Base-by-base conservation (phyloP, 1,140 invertebrate species). In the Anastrepha ludens region DNA sequence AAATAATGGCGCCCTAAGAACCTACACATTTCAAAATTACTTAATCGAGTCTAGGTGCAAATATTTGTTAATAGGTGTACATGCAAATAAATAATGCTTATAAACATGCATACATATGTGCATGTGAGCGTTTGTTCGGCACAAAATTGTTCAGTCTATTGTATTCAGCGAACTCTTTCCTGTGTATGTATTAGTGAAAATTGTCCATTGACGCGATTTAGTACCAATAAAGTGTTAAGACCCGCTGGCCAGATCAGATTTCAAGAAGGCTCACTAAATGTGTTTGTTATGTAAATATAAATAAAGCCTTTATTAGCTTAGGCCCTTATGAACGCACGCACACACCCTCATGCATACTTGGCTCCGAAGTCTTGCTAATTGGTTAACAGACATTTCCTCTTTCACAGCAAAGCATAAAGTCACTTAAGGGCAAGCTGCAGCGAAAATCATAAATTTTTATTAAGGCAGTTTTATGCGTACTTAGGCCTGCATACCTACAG, bases 241-340 rank as follows among this genome's bases (percentile, higher is more conserved):
- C 15, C 70, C 70, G 39, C 39, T 47, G 70, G 70, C 41, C 70
- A 74, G 6, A 11, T n/a, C 70, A 5, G 2, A 44, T n/a, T 47
- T 74, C 41, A 47, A n/a, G 11, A n/a, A 74, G 47, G 47, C 29
- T 29, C 29, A 9, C 41, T 11, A 17, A 74, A 74, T 47, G 70
- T 74, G 70, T 74, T 74, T 74, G 47, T 74, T 74, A 74, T 47
- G 70, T 74, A 74, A 74, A 67, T 67, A 67, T 67, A 41, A 67
- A 67, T 67, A 67, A 74, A 74, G 39, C 70, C 6, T 74, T 74
- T 47, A 74, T 50, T 13, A 67, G 65, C 62, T 29, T 67, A 1
- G 65, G 6, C n/a, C 5, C n/a, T 20, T 17, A 20, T 20, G 20
- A 6, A 64, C 29, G 39, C 4, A 67, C 2, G 8, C 65, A 65